Conservation (phyloP, 2,888 invertebrate species). For the Pseudococcus jackbeardsleyi region DNA sequence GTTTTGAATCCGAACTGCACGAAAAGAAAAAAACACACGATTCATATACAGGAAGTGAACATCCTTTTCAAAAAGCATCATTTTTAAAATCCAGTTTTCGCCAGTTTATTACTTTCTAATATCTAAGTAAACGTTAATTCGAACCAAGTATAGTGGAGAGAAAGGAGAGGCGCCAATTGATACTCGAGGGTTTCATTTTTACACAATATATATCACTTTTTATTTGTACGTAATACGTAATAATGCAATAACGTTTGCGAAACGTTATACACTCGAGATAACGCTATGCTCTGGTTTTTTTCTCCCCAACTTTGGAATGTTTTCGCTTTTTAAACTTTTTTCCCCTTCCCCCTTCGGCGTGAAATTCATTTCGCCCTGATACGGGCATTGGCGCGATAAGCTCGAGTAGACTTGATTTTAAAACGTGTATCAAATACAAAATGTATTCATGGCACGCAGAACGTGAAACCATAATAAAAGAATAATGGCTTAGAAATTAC, state of each 20-base stretch:
- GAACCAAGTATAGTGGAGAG: background rate
- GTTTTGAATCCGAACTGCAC: background rate
- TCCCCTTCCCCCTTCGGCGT: background rate
- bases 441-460: conserved; percentile 33
- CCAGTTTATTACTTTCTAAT: conserved; percentile 35
- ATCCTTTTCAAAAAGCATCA: background rate
- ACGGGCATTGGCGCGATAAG: conserved; percentile 3
- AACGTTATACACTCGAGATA: conserved; percentile 21
- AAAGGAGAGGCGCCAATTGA: background rate
- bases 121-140: background rate
- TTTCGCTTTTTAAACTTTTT: background rate
- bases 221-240: background rate
- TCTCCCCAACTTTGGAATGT: background rate
- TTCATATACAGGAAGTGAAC: conserved; percentile 11
- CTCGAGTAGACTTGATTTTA: conserved; percentile 14
- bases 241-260: background rate
- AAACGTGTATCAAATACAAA: background rate
- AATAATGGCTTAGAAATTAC: conserved; percentile 37
- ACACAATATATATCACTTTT: background rate
- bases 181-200: background rate
- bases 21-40: background rate
- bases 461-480: conserved; percentile 37
- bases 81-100: conserved; percentile 21
- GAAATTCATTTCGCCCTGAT: conserved; percentile 7
- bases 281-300: background rate